Evolutionary conservation across 2,113 vertebrate genomes (phyloP).

Genomic region (Bubo scandiacus): DNA sequence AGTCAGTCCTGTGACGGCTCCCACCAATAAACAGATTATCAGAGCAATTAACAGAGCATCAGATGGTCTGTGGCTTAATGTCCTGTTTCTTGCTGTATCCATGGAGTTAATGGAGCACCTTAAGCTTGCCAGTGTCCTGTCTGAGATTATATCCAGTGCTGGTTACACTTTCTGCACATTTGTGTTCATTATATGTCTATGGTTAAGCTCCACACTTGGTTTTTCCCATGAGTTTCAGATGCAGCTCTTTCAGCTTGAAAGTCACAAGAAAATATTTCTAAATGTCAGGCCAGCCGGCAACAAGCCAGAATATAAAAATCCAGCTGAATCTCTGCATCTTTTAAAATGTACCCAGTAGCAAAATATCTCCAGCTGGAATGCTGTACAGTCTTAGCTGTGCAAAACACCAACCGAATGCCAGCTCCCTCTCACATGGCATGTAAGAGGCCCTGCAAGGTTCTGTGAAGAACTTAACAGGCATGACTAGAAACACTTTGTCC

Average conservation of each 20-base stretch:
- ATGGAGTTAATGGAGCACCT: background rate
- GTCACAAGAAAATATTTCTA: background rate
- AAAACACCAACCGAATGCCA: background rate
- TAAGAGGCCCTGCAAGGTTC: background rate
- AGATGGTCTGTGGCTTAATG: background rate
- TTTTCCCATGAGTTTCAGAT: background rate
- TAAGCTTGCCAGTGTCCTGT: background rate
- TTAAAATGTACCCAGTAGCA: background rate
- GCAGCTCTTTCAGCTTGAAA: background rate
- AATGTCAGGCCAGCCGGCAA: background rate
- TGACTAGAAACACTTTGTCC: background rate
- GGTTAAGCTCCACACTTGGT: background rate
- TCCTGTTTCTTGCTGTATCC: background rate
- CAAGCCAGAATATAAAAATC: conserved; percentile 3
- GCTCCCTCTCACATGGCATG: background rate
- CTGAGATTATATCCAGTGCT: background rate
- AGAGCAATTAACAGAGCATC: background rate
- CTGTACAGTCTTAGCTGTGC: background rate
- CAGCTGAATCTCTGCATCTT: background rate
- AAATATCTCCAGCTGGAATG: background rate
- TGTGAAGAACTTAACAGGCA: background rate
- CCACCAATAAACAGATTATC: background rate
- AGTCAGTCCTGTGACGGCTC: background rate
- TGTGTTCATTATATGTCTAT: background rate
- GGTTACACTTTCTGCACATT: background rate